A percentile compares a stretch with the other conserved stretches of the same genome.
These are phyloP conservation scores for Drosophila nikananu DNA, from an alignment of 1,140 invertebrate species.

Conservation along the genomic window DNA sequence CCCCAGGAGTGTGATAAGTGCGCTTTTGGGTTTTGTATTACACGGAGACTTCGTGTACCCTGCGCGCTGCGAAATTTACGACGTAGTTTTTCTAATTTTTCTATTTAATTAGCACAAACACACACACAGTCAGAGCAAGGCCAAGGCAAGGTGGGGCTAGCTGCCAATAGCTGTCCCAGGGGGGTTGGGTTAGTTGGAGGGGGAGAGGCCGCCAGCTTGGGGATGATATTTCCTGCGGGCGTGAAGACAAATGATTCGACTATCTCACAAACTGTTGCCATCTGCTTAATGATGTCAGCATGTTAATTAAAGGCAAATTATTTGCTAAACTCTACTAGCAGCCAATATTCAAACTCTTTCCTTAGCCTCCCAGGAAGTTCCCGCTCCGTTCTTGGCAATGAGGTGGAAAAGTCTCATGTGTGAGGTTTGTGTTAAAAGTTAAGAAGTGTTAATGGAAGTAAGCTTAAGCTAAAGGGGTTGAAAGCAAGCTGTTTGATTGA, in stretches of 20 bases:
- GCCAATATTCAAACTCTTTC: constrained; percentile 15
- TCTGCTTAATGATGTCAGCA: constrained; percentile 78
- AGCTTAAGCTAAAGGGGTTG: neutral
- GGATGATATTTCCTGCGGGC: constrained; percentile 57
- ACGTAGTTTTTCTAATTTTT: constrained; percentile 80
- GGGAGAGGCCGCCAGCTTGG: neutral
- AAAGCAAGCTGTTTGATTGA: constrained; percentile 4
- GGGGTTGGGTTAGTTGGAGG: neutral
- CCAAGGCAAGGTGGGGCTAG: too few relatives aligned
- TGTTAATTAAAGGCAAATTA: constrained; percentile 82
- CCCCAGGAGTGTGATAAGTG: constrained; percentile 74
- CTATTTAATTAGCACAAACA: constrained; percentile 73
- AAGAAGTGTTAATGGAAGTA: constrained; percentile 17
- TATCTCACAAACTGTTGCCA: constrained; percentile 73
- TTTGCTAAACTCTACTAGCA: constrained; percentile 63
- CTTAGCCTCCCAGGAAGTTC: neutral
- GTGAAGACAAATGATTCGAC: constrained; percentile 67
- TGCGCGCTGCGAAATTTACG: constrained; percentile 61
- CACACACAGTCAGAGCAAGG: too few relatives aligned
- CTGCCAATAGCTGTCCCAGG: constrained; percentile 28
- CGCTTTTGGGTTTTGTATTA: constrained; percentile 68
- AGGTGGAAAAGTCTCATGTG: constrained; percentile 5
- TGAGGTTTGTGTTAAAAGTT: constrained; percentile 24
- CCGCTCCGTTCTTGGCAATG: neutral
- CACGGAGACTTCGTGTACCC: constrained; percentile 47